Evolutionary conservation across 2,113 vertebrate genomes (phyloP), one percentile per base, ranked within the genome.

Genomic region (Notarius lentiginosus): DNA sequence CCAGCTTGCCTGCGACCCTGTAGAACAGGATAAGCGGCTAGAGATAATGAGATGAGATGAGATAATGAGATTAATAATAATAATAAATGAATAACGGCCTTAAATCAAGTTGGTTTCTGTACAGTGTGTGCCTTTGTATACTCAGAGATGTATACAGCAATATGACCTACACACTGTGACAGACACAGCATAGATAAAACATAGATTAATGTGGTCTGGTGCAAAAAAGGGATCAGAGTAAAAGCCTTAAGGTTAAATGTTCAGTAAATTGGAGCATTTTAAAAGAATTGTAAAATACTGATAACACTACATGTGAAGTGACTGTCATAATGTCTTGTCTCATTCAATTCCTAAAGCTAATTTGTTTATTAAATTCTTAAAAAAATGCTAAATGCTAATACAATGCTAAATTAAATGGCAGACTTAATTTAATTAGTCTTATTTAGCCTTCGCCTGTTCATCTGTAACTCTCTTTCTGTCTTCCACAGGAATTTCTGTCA

Each of bases 401-500:
- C 72, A 34, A 60, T 56, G 10, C 51, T 58, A 72, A 73, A 73
- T 34, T 41, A 58, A 56, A 56, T 41, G 18, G 30, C n/a, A 70
- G 47, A 18, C 20, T 15, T 61, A 30, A 73, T 7, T 47, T 51
- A 83, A 55, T 63, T 75, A 60, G 68, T 47, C 30, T 65, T 53
- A 27, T n/a, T 49, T 56, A 20, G 15, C 56, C 72, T 0, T 66
- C 2, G 60, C 11, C 14, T 72, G 68, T 68, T 79, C 34, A 70
- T 15, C 4, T 66, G 11, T 81, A 1, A n/a, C n/a, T 87, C 30
- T 56, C 79, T 61, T 73, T 65, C 15, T 77, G 63, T 49, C 20
- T 82, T 17, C 56, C 70, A 7, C 95, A 99, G 98, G 97, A 9
- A 95, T 97, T 88, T 98, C 98, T 0, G 97, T 99, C 34, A 98